phyloP scores from a whole-genome alignment of 53 echinoderm and acorn worm genomes.

The Hippasteria phrygiana region DNA sequence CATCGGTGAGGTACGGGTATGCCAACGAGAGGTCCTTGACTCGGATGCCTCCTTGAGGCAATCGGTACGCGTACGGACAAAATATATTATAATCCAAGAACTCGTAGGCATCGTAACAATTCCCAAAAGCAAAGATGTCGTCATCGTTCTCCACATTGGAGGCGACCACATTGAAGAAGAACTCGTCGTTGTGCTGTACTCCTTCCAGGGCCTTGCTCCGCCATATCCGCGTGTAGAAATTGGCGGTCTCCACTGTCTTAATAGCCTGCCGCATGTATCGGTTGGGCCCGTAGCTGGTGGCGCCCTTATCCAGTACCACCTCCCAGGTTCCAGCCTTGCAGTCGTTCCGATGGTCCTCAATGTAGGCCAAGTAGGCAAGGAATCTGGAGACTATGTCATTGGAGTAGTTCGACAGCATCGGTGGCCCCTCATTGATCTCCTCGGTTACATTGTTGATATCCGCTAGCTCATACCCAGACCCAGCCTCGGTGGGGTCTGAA shows the following conservation, averaged over 20 bases:
- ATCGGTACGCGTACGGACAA: conserved; percentile 93
- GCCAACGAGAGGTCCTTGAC: conserved; percentile 93
- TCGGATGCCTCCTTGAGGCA: conserved; percentile 77
- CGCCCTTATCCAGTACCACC: conserved; percentile 68
- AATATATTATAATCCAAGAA: conserved; percentile 82
- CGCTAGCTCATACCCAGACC: neutral
- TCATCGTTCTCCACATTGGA: conserved; percentile 93
- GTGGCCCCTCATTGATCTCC: neutral
- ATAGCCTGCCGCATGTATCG: conserved; percentile 87
- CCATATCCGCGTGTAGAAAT: conserved; percentile 93
- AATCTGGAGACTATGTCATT: conserved; percentile 79
- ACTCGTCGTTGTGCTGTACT: conserved; percentile 81
- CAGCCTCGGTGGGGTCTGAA: neutral
- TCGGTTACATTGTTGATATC: neutral
- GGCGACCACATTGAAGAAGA: conserved; percentile 90
- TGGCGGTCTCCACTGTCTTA: conserved; percentile 86
- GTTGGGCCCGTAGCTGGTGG: conserved; percentile 87
- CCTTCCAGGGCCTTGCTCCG: conserved; percentile 70
- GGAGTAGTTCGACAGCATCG: neutral
- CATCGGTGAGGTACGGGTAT: conserved; percentile 83
- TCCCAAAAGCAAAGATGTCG: conserved; percentile 92
- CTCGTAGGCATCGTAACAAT: conserved; percentile 84
- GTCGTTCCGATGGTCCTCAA: conserved; percentile 76
- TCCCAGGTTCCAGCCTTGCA: conserved; percentile 88
- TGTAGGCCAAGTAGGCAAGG: conserved; percentile 75